phyloP scores from a whole-genome alignment of 1,140 invertebrate genomes.

The Conopomorpha cramerella region DNA sequence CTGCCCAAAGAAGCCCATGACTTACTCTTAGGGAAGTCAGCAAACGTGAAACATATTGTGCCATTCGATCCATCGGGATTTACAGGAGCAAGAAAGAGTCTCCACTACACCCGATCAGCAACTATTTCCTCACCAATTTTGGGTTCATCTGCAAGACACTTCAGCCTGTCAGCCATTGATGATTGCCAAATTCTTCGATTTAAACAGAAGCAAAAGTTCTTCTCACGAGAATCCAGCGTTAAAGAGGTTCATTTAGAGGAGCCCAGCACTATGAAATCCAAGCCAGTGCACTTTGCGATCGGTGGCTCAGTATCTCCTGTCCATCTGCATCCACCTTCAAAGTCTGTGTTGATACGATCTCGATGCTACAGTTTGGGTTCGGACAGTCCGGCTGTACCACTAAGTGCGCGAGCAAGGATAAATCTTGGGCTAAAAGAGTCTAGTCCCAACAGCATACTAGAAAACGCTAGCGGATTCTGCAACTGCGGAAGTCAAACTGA shows the following conservation, averaged over 20 bases:
- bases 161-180: slow-evolving; percentile 66
- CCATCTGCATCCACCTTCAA: slow-evolving; percentile 30
- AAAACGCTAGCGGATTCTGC: slow-evolving; percentile 58
- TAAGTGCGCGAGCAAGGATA: slow-evolving; percentile 66
- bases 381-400: slow-evolving; percentile 55
- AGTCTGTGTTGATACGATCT: slow-evolving; percentile 33
- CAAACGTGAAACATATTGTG: slow-evolving; percentile 74
- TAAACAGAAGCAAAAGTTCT: slow-evolving; percentile 50
- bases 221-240: slow-evolving; percentile 48
- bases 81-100: slow-evolving; percentile 44
- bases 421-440: slow-evolving; percentile 64
- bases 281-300: slow-evolving; percentile 68
- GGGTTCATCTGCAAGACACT: slow-evolving; percentile 61
- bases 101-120: slow-evolving; percentile 33
- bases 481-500: slow-evolving; percentile 76
- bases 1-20: slow-evolving; percentile 78
- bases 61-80: slow-evolving; percentile 70
- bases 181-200: slow-evolving; percentile 53
- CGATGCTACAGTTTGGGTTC: slow-evolving; percentile 67
- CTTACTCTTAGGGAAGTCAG: slow-evolving; percentile 70
- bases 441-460: slow-evolving; percentile 31
- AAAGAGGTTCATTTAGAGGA: slow-evolving; percentile 34
- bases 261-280: slow-evolving; percentile 24
- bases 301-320: slow-evolving; percentile 66
- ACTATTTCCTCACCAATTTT: slow-evolving; percentile 48